These are phyloP conservation scores for Leptopilina myrica DNA, from an alignment of 2,888 invertebrate genomes.

Conservation along the genomic window DNA sequence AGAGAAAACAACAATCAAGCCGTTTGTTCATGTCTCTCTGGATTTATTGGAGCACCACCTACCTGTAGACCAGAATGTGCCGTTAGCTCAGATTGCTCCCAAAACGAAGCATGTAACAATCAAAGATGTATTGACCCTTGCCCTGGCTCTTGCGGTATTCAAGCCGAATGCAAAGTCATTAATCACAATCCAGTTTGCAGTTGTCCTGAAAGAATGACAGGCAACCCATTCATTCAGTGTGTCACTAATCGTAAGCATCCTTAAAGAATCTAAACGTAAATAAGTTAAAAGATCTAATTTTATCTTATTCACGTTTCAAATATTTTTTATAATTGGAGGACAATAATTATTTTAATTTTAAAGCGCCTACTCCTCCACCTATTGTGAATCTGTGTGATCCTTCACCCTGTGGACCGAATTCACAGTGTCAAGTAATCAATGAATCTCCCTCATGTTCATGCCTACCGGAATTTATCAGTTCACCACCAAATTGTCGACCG, in stretches of 20 bases:
- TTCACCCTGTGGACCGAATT: slow-evolving; percentile 83
- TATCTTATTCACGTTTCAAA: background rate
- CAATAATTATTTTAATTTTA: slow-evolving; percentile 59
- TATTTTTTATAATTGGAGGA: background rate
- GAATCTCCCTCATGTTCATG: slow-evolving; percentile 81
- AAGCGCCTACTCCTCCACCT: slow-evolving; percentile 63
- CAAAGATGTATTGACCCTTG: slow-evolving; percentile 90
- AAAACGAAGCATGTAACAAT: slow-evolving; percentile 86
- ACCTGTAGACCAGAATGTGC: slow-evolving; percentile 90
- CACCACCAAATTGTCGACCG: slow-evolving; percentile 87
- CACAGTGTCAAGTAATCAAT: slow-evolving; percentile 80
- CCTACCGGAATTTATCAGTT: slow-evolving; percentile 82
- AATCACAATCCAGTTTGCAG: slow-evolving; percentile 92
- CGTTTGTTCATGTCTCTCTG: slow-evolving; percentile 82
- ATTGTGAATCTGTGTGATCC: slow-evolving; percentile 67
- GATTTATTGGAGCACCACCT: slow-evolving; percentile 85
- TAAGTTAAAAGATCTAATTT: slow-evolving; percentile 22
- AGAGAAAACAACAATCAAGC: slow-evolving; percentile 84
- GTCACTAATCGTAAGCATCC: slow-evolving; percentile 69
- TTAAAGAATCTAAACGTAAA: too few relatives aligned
- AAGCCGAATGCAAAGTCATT: slow-evolving; percentile 87
- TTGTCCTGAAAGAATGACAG: slow-evolving; percentile 85
- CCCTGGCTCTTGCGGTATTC: slow-evolving; percentile 87
- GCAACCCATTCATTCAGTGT: slow-evolving; percentile 89
- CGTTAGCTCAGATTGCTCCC: slow-evolving; percentile 88